A percentile compares a stretch with the other conserved stretches of the same genome.
Conservation (phyloP, 1,140 invertebrate species). For the Microplitis demolitor region DNA sequence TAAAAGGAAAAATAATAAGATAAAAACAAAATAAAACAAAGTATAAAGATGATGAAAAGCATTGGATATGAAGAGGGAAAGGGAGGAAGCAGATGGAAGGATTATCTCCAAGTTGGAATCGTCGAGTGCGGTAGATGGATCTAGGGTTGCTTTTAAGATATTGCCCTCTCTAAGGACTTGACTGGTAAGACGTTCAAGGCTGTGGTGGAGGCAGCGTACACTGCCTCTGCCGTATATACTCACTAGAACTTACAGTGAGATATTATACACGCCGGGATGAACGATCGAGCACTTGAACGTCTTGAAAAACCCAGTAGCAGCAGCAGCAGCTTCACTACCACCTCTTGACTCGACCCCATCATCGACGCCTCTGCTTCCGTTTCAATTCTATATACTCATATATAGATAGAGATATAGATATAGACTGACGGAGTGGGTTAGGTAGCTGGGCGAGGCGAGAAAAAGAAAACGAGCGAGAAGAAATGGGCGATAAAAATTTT, state of each 20-base stretch:
- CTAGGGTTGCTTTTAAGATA: slow-evolving; percentile 48
- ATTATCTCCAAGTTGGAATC: slow-evolving; percentile 43
- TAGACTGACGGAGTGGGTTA: background rate
- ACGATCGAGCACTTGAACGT: slow-evolving; percentile 27
- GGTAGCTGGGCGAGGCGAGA: background rate
- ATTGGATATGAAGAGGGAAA: slow-evolving; percentile 20
- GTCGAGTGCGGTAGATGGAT: slow-evolving; percentile 1
- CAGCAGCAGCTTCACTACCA: background rate
- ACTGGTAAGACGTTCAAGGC: no score
- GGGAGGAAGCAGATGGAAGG: slow-evolving; percentile 45
- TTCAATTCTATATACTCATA: background rate
- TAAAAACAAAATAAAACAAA: slow-evolving; percentile 28
- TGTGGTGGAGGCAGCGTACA: slow-evolving; percentile 26
- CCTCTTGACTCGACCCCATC: slow-evolving; percentile 9
- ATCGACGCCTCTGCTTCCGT: background rate
- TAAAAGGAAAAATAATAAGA: slow-evolving; percentile 13
- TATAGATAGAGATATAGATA: background rate
- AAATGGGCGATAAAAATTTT: slow-evolving; percentile 22
- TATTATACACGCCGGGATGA: slow-evolving; percentile 50
- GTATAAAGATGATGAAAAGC: background rate
- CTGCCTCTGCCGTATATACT: slow-evolving; percentile 32
- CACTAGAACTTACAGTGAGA: slow-evolving; percentile 35
- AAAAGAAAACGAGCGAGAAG: background rate
- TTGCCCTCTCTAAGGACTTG: slow-evolving; percentile 40
- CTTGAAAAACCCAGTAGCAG: background rate